Evolutionary conservation across 2,113 vertebrate genomes (phyloP).

Genomic region (Colius striatus): DNA sequence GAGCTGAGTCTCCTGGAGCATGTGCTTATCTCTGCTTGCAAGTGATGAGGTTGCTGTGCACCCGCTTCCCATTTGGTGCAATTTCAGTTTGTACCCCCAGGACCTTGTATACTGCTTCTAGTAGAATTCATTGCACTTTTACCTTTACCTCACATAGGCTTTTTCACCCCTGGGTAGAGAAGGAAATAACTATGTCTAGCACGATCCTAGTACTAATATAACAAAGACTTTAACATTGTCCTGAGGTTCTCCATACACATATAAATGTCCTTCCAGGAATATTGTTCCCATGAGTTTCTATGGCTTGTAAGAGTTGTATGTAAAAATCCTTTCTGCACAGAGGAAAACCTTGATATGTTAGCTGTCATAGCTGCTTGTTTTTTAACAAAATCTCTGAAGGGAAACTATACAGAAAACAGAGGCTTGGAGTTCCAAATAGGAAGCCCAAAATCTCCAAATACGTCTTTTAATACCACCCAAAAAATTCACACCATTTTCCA

Average conservation of each 20-base stretch:
- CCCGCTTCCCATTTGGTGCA: not conserved
- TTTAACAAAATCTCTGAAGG: not conserved
- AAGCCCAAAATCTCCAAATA: not conserved
- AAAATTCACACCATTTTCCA: not conserved
- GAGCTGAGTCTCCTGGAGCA: fast-evolving
- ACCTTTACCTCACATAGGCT: not conserved
- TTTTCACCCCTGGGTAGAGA: not conserved
- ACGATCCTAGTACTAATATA: not conserved
- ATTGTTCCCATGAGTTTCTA: not conserved
- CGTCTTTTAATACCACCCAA: not conserved
- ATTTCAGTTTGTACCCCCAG: not conserved
- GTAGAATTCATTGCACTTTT: not conserved
- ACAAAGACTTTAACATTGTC: not conserved
- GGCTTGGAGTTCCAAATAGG: not conserved
- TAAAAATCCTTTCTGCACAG: not conserved
- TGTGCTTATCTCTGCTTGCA: not conserved
- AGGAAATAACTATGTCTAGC: not conserved
- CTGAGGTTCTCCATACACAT: not conserved
- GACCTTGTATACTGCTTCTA: not conserved
- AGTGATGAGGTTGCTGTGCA: not conserved
- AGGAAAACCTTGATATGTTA: not conserved
- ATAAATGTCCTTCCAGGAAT: not conserved
- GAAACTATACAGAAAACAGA: not conserved
- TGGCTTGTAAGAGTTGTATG: not conserved
- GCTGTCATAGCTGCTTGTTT: not conserved